phyloP scores from a whole-genome alignment of 2,113 vertebrate genomes.

The Numida meleagris region DNA sequence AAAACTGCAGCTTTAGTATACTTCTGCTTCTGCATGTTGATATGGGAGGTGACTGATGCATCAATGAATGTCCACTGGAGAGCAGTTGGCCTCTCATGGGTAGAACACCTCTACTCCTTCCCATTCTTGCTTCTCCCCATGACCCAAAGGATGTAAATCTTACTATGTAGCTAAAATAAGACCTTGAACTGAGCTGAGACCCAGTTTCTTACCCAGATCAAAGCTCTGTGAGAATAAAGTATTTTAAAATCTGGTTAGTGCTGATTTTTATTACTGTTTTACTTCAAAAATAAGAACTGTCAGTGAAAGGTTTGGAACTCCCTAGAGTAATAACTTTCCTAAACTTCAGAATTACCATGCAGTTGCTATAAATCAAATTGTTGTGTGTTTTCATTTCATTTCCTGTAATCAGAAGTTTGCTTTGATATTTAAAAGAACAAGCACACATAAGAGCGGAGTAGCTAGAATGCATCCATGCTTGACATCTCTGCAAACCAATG shows the following conservation, averaged over 20 bases:
- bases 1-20: neutral
- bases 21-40: neutral
- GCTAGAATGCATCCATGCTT: neutral
- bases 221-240: constrained; percentile 1
- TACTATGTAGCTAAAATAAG: neutral
- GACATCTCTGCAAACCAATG: neutral
- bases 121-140: neutral
- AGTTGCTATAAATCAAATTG: constrained; percentile 49
- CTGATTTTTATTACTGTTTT: constrained; percentile 3
- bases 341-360: neutral
- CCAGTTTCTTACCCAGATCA: neutral
- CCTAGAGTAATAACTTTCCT: constrained; percentile 23
- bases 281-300: neutral
- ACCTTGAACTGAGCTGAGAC: neutral
- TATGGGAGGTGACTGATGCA: neutral
- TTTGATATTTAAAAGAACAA: constrained; percentile 29
- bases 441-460: neutral
- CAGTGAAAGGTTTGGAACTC: neutral
- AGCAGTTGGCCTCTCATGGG: neutral
- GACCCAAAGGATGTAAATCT: neutral
- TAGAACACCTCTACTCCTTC: neutral
- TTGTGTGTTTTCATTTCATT: constrained; percentile 9
- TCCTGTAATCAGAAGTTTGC: constrained; percentile 37
- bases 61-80: neutral
- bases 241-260: neutral